phyloP scores from a whole-genome alignment of 2,113 vertebrate species.

The Sorex araneus region DNA sequence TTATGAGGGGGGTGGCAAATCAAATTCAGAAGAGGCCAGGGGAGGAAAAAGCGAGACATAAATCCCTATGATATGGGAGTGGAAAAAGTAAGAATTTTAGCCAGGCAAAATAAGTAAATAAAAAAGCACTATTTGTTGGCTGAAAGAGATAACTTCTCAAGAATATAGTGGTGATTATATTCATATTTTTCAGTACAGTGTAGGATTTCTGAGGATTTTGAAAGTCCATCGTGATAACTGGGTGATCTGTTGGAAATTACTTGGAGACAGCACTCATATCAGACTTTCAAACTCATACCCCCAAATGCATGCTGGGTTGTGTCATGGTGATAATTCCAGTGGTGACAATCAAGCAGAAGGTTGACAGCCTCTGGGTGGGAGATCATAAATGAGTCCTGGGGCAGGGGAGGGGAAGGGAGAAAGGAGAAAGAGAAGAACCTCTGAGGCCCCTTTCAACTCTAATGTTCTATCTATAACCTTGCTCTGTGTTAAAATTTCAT shows the following conservation, averaged over 20 bases:
- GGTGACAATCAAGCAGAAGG: slow-evolving; percentile 32
- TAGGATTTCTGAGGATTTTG: slow-evolving; percentile 17
- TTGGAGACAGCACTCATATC: background rate
- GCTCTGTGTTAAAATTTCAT: background rate
- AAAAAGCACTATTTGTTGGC: background rate
- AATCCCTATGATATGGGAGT: background rate
- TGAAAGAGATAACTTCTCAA: slow-evolving; percentile 51
- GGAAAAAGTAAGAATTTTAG: background rate
- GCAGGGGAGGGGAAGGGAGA: background rate
- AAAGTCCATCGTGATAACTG: background rate
- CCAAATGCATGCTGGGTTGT: background rate
- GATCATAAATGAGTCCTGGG: background rate
- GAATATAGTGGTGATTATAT: slow-evolving; percentile 34
- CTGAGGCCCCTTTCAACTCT: background rate
- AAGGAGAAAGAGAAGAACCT: background rate
- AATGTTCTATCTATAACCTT: background rate
- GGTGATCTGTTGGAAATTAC: background rate
- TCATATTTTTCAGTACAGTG: slow-evolving; percentile 3
- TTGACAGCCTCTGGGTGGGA: background rate
- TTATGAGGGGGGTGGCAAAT: background rate
- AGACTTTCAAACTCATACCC: slow-evolving; percentile 24
- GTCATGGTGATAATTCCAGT: background rate
- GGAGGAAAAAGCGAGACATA: slow-evolving; percentile 34
- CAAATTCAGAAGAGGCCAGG: background rate
- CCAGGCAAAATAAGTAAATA: background rate